Evolutionary conservation across 2,797 vertebrate genomes (phyloP).

Genomic region (Synanceia verrucosa): DNA sequence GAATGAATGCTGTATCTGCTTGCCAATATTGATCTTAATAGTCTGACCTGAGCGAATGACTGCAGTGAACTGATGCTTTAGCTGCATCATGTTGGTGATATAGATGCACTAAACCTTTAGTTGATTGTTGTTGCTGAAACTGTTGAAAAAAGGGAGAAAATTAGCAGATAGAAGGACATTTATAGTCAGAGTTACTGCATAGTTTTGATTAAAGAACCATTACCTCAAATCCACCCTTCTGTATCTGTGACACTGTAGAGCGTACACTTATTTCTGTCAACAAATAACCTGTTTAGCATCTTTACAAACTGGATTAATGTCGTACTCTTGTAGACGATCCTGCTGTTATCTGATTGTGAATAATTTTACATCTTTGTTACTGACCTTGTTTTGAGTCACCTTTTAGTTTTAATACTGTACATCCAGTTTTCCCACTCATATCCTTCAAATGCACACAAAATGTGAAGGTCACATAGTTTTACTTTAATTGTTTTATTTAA

Average conservation of each 20-base stretch:
- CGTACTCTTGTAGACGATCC: not conserved
- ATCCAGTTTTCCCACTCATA: not conserved
- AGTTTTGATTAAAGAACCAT: slow-evolving; percentile 13
- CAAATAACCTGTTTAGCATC: not conserved
- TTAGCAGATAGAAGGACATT: not conserved
- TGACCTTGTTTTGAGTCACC: slow-evolving; percentile 21
- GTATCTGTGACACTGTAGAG: not conserved
- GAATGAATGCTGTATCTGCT: slow-evolving; percentile 16
- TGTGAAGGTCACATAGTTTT: slow-evolving; percentile 15
- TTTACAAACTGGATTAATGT: slow-evolving; percentile 10
- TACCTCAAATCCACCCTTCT: slow-evolving; percentile 24
- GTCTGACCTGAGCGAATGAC: slow-evolving; percentile 13
- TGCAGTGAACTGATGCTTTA: not conserved
- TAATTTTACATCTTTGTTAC: slow-evolving; percentile 25
- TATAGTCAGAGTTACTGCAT: not conserved
- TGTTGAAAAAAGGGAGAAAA: not conserved
- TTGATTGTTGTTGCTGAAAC: slow-evolving; percentile 11
- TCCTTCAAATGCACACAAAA: slow-evolving; percentile 37
- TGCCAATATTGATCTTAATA: slow-evolving; percentile 6
- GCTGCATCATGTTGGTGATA: not conserved
- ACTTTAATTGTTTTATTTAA: slow-evolving; percentile 16
- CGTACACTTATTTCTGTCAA: not conserved
- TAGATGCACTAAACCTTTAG: slow-evolving; percentile 15
- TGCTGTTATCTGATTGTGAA: not conserved
- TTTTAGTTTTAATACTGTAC: slow-evolving; percentile 23